A percentile compares a stretch with the other conserved stretches of the same genome.
phyloP scores from a whole-genome alignment of 2,888 invertebrate genomes.

The Eumacrocentrus americanus region DNA sequence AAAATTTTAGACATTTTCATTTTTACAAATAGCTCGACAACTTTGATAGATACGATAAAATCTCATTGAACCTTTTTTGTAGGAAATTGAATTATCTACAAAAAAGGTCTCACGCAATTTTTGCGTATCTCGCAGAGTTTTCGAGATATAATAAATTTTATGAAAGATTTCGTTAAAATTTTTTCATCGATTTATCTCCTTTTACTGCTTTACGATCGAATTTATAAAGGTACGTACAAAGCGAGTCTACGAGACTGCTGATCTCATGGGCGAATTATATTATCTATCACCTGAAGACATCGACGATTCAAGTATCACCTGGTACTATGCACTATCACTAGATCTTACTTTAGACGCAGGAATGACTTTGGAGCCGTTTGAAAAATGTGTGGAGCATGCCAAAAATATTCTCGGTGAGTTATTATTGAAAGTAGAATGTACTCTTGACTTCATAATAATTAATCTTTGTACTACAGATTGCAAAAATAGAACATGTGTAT shows the following conservation, averaged over 20 bases:
- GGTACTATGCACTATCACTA: constrained; percentile 68
- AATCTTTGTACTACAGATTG: too few relatives aligned
- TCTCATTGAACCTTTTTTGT: too few relatives aligned
- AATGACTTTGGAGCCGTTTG: constrained; percentile 64
- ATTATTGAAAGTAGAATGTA: too few relatives aligned
- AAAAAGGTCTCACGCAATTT: too few relatives aligned
- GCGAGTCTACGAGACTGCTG: constrained; percentile 64
- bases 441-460: too few relatives aligned
- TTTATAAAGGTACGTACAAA: constrained; percentile 51
- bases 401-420: constrained; percentile 45
- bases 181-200: too few relatives aligned
- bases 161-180: too few relatives aligned
- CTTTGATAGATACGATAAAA: too few relatives aligned
- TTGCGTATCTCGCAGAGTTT: too few relatives aligned
- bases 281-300: constrained; percentile 47
- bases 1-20: too few relatives aligned
- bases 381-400: constrained; percentile 62
- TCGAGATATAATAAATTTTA: background rate
- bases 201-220: background rate
- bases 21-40: too few relatives aligned
- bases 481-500: constrained; percentile 25
- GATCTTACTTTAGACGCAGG: constrained; percentile 68
- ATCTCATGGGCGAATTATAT: constrained; percentile 59
- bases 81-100: too few relatives aligned
- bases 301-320: constrained; percentile 53